Evolutionary conservation across 2,888 invertebrate genomes (phyloP), one percentile per base, ranked within the genome.

Genomic region (Nasonia oneida): DNA sequence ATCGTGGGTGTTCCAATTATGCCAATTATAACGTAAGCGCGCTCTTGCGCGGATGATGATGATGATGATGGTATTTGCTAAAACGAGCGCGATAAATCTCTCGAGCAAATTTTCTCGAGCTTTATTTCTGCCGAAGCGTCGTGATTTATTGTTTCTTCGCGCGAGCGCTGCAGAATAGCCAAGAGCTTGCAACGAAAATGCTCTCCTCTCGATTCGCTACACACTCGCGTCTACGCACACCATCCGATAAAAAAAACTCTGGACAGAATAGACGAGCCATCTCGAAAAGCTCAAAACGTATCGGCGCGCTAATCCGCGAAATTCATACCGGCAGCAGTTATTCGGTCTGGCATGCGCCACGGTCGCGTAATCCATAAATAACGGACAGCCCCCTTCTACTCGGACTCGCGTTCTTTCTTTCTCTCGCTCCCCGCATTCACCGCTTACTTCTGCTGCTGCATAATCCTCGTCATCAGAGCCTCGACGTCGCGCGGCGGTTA

Each of bases 291-390:
- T 37, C 4, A 3, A 37, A 37, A 37, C 37, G 37, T 1, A 37
- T 37, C 3, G 37, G 12, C 12, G 12, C 47, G 47, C 12, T 47
- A 47, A 47, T 47, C 47, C 12, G 47, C 47, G 47, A 47, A 47
- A 47, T 47, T 47, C 47, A 15, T 29, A 67, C 67, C 67, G 64
- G 67, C 53, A 39, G 53, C 61, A 4, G 37, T 37, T 33, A 33
- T 15, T 47, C 57, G 12, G 29, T 33, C 53, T 89, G 89, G 90
- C 89, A 88, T 85, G 88, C 83, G 84, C 87, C 88, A 87, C 87
- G 78, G 88, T 88, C 89, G 89, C 90, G 89, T 90, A 90, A 90
- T 91, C 92, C 90, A 90, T 90, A 92, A 92, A 92, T 92, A 92
- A 92, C 89, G 87, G 86, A 83, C 88, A 86, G 88, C 88, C 88